These are phyloP conservation scores for Oncorhynchus masou DNA, from an alignment of 2,113 vertebrate species.

Conservation along the genomic window DNA sequence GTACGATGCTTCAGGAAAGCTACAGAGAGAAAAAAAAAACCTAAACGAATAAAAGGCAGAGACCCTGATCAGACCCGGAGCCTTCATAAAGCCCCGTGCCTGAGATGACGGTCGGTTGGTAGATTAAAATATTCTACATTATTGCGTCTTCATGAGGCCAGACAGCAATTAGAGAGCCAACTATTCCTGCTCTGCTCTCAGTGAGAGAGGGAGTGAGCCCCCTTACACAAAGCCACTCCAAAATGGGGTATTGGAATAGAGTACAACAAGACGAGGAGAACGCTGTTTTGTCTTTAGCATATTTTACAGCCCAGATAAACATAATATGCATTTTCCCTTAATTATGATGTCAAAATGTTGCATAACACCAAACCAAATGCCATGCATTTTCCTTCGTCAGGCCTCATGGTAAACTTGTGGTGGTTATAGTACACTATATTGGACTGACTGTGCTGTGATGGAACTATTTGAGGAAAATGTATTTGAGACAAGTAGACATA, in stretches of 20 bases:
- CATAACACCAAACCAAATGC: slow-evolving; percentile 42
- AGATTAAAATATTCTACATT: slow-evolving; percentile 42
- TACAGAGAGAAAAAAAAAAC: slow-evolving; percentile 20
- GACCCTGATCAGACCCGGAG: slow-evolving; percentile 36
- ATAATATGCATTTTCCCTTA: slow-evolving; percentile 66
- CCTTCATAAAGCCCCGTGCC: slow-evolving; percentile 29
- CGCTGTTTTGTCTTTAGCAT: slow-evolving; percentile 52
- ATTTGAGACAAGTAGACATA: not conserved
- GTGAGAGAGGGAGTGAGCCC: slow-evolving; percentile 38
- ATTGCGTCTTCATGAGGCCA: slow-evolving; percentile 38
- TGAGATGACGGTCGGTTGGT: slow-evolving; percentile 9
- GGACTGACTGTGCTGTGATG: not conserved
- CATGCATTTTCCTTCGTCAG: slow-evolving; percentile 14
- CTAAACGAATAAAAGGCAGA: slow-evolving; percentile 47
- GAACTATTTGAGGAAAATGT: not conserved
- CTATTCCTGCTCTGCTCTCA: slow-evolving; percentile 49
- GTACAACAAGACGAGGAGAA: slow-evolving; percentile 40
- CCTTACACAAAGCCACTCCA: slow-evolving; percentile 42
- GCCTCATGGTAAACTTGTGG: not conserved
- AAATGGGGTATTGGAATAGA: slow-evolving; percentile 48
- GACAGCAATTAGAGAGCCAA: slow-evolving; percentile 60
- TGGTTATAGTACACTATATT: slow-evolving; percentile 9
- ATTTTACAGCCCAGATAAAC: slow-evolving; percentile 70
- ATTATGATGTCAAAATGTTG: slow-evolving; percentile 64
- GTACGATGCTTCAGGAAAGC: slow-evolving; percentile 40